Evolutionary conservation across 2,888 invertebrate genomes (phyloP).

Genomic region (Trichogramma dendrolimi): DNA sequence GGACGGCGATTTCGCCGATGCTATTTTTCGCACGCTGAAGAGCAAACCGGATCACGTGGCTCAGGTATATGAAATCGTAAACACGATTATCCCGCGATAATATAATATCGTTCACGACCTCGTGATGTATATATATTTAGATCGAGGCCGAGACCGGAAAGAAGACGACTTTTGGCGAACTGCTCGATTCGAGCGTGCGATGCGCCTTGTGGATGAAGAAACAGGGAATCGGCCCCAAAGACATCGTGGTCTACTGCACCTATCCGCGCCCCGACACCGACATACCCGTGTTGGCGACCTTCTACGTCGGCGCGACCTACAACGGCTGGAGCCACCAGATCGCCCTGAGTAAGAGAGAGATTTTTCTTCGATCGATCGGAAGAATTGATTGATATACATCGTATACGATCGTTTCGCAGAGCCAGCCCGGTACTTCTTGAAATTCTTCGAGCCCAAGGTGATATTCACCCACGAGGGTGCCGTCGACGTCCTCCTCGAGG

Average conservation of each 20-base stretch:
- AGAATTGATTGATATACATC: background rate
- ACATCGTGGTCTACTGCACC: conserved; percentile 36
- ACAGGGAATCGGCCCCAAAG: conserved; percentile 33
- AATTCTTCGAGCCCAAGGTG: conserved; percentile 36
- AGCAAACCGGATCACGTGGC: conserved; percentile 13
- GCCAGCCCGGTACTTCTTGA: conserved; percentile 32
- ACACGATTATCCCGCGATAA: too few relatives aligned
- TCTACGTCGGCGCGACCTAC: conserved; percentile 36
- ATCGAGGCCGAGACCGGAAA: conserved; percentile 31
- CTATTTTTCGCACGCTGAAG: conserved; percentile 4
- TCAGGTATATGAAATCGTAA: conserved; percentile 5
- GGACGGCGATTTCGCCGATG: background rate
- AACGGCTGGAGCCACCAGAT: conserved; percentile 38
- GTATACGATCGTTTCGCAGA: conserved; percentile 32
- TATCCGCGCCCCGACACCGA: conserved; percentile 36
- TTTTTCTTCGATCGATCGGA: background rate
- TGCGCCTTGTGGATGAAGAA: conserved; percentile 41
- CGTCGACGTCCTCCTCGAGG: conserved; percentile 13
- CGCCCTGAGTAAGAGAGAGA: conserved; percentile 31
- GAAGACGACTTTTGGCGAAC: conserved; percentile 31
- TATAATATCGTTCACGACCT: too few relatives aligned
- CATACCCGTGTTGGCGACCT: conserved; percentile 35
- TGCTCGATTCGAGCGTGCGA: conserved; percentile 35
- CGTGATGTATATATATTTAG: conserved; percentile 22
- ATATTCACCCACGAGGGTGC: conserved; percentile 34